Conservation (phyloP, 2,888 invertebrate species). For the Andricus quercusramuli region DNA sequence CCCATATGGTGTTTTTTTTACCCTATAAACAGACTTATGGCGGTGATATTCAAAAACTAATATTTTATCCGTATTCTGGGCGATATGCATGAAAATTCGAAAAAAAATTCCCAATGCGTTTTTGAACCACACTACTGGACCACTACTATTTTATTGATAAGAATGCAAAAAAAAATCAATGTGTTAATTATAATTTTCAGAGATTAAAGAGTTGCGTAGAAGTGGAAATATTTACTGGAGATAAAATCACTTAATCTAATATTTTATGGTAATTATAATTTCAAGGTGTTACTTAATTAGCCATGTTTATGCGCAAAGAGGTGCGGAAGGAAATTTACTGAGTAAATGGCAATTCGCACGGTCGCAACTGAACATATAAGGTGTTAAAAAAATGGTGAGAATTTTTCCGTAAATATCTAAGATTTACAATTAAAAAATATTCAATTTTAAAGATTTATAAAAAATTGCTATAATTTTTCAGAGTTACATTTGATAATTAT, state of each 20-base stretch:
- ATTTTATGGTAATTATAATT: slow-evolving; percentile 34
- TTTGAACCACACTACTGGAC: no score
- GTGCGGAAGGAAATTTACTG: slow-evolving; percentile 17
- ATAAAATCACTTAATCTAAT: slow-evolving; percentile 25
- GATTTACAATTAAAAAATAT: no score
- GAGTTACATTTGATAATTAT: no score
- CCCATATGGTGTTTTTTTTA: no score
- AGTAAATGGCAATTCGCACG: slow-evolving; percentile 28
- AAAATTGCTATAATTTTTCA: no score
- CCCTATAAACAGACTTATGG: no score
- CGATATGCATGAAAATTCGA: no score
- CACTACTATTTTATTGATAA: neutral
- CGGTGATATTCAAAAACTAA: no score
- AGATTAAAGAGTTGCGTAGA: neutral
- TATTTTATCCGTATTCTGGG: no score
- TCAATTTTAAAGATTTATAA: no score
- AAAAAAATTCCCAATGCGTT: no score
- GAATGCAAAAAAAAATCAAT: neutral
- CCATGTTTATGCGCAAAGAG: neutral
- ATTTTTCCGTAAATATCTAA: neutral
- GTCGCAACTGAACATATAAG: neutral
- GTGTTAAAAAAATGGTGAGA: neutral
- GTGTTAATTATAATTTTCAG: neutral
- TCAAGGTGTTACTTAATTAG: slow-evolving; percentile 33
- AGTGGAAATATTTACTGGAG: neutral